Percentiles rank a stretch among this genome's conserved stretches.
phyloP scores from a whole-genome alignment of 53 echinoderm and acorn worm species.

The Luidia sarsii region DNA sequence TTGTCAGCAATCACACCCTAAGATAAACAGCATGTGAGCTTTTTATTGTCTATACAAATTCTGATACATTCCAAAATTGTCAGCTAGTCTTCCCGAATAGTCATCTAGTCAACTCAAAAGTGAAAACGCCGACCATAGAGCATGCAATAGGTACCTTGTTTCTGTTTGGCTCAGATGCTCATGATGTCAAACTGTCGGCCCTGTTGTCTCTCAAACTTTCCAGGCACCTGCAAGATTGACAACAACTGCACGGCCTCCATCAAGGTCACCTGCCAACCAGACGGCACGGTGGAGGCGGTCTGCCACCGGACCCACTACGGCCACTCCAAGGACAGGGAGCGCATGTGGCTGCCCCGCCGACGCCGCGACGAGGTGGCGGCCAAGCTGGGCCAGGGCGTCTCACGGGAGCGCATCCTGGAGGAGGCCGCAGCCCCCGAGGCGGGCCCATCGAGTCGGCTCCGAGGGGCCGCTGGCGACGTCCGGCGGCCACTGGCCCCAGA shows the following conservation, averaged over 20 bases:
- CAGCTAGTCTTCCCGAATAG: too few species aligned
- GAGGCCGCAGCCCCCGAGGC: not conserved
- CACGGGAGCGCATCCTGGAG: conserved; percentile 29
- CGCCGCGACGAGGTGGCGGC: conserved; percentile 18
- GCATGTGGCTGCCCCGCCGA: conserved; percentile 38
- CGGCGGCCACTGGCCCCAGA: conserved; percentile 5
- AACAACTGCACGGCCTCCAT: conserved; percentile 60
- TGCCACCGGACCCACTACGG: conserved; percentile 50
- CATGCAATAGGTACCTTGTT: too few species aligned
- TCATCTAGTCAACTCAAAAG: too few species aligned
- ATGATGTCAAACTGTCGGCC: too few species aligned
- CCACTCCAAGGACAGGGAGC: conserved; percentile 39
- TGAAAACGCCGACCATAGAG: too few species aligned
- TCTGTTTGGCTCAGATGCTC: too few species aligned
- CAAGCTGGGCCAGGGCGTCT: conserved; percentile 33
- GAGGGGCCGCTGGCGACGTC: not conserved
- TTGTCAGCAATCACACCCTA: too few species aligned
- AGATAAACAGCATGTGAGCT: too few species aligned
- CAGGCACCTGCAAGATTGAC: conserved; percentile 59
- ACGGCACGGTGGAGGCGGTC: conserved; percentile 41
- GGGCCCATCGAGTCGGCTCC: too few species aligned
- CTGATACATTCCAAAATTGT: too few species aligned
- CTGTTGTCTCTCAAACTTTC: too few species aligned
- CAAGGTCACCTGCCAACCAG: conserved; percentile 26
- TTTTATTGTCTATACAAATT: too few species aligned